phyloP scores from a whole-genome alignment of 1,140 invertebrate genomes.

The Whitmania pigra region DNA sequence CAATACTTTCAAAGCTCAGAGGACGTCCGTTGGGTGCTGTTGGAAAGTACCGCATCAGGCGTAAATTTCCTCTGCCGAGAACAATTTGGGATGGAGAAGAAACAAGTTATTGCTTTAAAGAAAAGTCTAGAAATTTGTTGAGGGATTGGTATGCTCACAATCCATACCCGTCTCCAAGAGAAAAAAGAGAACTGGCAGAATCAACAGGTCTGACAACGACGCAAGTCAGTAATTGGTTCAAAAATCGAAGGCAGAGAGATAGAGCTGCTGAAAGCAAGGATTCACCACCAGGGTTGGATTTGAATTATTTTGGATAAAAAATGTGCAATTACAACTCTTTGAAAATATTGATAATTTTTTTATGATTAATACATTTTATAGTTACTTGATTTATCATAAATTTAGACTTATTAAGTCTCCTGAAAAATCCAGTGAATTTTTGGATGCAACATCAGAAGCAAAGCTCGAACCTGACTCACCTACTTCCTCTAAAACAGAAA shows the following conservation, averaged over 20 bases:
- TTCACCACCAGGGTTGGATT: constrained; percentile 5
- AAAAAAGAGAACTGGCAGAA: constrained; percentile 88
- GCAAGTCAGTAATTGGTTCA: constrained; percentile 60
- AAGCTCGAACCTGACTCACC: constrained; percentile 2
- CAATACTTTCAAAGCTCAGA: constrained; percentile 70
- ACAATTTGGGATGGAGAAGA: constrained; percentile 99
- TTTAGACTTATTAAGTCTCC: not conserved
- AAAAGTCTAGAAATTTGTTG: constrained; percentile 85
- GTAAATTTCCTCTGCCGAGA: constrained; percentile 88
- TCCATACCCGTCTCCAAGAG: constrained; percentile 90
- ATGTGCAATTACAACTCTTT: not conserved
- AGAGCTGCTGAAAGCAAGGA: constrained; percentile 16
- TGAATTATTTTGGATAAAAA: not conserved
- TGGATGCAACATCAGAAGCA: not conserved
- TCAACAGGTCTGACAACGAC: constrained; percentile 92
- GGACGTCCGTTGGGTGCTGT: constrained; percentile 82
- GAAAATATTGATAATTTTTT: not conserved
- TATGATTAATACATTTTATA: not conserved
- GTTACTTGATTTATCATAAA: not conserved
- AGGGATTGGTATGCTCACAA: constrained; percentile 98
- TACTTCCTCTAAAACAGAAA: not conserved
- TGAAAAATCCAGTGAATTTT: not conserved
- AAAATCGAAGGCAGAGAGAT: constrained; percentile 15
- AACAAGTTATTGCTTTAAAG: constrained; percentile 97
- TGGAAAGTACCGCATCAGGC: constrained; percentile 86